A percentile compares a stretch with the other conserved stretches of the same genome.
These are phyloP conservation scores for Tinamus major DNA, from an alignment of 2,797 vertebrate species.

Conservation along the genomic window DNA sequence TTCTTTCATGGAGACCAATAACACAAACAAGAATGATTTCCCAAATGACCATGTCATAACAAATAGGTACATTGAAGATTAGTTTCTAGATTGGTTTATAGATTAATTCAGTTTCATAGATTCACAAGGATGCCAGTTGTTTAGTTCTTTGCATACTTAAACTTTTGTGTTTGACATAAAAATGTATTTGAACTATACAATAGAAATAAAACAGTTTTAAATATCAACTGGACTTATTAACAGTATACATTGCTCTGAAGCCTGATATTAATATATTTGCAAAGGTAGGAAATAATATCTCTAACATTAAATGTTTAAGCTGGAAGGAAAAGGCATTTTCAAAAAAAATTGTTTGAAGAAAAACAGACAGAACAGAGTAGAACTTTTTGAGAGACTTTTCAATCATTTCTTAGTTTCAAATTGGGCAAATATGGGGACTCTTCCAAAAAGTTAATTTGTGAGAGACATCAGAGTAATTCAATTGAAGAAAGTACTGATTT, in stretches of 20 bases:
- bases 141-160: accelerated
- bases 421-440: background rate
- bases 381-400: background rate
- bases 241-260: background rate
- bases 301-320: background rate
- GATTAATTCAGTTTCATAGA: background rate
- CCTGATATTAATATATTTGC: background rate
- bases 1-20: background rate
- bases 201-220: background rate
- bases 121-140: accelerated
- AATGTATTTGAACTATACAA: background rate
- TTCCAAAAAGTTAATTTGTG: background rate
- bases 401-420: background rate
- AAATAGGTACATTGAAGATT: background rate
- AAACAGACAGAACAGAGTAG: background rate
- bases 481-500: background rate
- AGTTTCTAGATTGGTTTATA: background rate
- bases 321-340: background rate
- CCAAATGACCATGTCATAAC: background rate
- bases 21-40: background rate
- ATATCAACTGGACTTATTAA: background rate
- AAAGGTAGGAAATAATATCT: background rate
- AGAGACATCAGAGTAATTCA: background rate
- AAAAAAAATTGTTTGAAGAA: background rate
- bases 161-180: accelerated